Percentiles rank a stretch among this genome's conserved stretches.
phyloP scores from a whole-genome alignment of 2,888 invertebrate genomes.

The Epiblema foenella region DNA sequence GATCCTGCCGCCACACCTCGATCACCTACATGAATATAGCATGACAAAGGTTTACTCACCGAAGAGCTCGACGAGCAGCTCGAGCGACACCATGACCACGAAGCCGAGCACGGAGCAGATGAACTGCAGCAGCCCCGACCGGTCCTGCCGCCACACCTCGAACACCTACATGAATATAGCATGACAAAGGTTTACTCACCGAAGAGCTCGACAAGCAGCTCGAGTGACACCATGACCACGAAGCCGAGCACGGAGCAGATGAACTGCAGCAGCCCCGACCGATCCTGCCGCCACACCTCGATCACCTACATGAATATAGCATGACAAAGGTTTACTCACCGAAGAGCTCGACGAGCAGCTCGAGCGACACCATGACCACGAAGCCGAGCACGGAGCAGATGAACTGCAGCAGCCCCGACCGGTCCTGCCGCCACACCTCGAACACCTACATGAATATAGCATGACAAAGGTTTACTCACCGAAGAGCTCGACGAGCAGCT shows the following conservation, averaged over 20 bases:
- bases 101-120: conserved; percentile 87
- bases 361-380: conserved; percentile 85
- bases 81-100: conserved; percentile 84
- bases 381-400: conserved; percentile 89
- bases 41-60: conserved; percentile 86
- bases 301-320: conserved; percentile 98
- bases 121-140: conserved; percentile 87
- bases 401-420: conserved; percentile 87
- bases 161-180: conserved; percentile 98
- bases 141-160: conserved; percentile 89
- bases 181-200: background rate
- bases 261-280: conserved; percentile 87
- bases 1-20: conserved; percentile 89
- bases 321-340: background rate
- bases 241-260: conserved; percentile 89
- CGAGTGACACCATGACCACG: conserved; percentile 85
- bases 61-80: conserved; percentile 49
- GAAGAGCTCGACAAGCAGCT: conserved; percentile 62
- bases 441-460: conserved; percentile 98
- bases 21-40: conserved; percentile 98
- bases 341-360: conserved; percentile 62
- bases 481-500: conserved; percentile 49
- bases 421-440: conserved; percentile 89
- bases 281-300: conserved; percentile 89
- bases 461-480: conserved; percentile 86